Percentiles rank a stretch among this genome's conserved stretches.
Evolutionary conservation across 1,140 invertebrate species (phyloP).

Genomic region (Copidosoma floridanum): DNA sequence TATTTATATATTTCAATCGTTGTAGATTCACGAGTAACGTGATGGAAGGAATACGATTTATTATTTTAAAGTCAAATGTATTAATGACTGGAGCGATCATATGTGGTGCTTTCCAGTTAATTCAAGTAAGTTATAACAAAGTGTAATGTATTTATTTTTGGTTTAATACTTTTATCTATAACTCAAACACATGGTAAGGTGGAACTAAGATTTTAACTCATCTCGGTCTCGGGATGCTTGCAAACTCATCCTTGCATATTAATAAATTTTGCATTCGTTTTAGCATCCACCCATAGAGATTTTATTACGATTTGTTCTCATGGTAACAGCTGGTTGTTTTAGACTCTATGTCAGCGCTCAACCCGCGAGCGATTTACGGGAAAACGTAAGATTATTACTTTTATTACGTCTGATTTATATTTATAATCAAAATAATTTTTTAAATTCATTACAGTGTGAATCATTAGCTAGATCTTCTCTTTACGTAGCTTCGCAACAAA

Average conservation of each 20-base stretch:
- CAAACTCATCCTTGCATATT: no score
- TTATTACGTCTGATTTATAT: no score
- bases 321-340: conserved; percentile 23
- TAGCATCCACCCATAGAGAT: conserved; percentile 33
- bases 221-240: no score
- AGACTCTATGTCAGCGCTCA: conserved; percentile 29
- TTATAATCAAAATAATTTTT: no score
- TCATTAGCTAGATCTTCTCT: no score
- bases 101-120: conserved; percentile 36
- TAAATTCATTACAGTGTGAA: no score
- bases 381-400: conserved; percentile 27
- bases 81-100: conserved; percentile 35
- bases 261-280: conserved; percentile 5
- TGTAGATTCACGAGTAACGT: conserved; percentile 36
- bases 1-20: no score
- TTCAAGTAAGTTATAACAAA: conserved; percentile 31
- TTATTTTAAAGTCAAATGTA: conserved; percentile 36
- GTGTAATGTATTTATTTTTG: background rate
- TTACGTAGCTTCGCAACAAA: no score
- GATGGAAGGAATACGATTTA: conserved; percentile 15
- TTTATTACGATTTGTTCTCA: conserved; percentile 27
- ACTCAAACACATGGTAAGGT: no score
- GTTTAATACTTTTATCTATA: conserved; percentile 2
- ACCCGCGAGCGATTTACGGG: conserved; percentile 32
- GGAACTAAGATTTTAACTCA: no score